Conservation (phyloP, 2,113 vertebrate genomes). For the Chloroceryle aenea region DNA sequence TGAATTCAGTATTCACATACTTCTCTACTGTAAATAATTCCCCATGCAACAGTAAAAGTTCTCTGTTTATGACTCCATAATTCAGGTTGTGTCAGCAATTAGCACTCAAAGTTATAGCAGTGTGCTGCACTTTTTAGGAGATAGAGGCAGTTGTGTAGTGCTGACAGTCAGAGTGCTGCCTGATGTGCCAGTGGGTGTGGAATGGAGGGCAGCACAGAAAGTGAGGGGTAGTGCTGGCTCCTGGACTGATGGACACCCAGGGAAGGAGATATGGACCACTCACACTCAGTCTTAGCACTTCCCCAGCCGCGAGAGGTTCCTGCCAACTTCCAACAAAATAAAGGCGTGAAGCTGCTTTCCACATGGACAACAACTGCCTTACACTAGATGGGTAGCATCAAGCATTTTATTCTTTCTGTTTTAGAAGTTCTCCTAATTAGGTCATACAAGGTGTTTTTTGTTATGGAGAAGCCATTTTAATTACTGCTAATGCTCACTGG, state of each 20-base stretch:
- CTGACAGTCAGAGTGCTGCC: slow-evolving; percentile 1
- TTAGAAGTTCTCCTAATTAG: not conserved
- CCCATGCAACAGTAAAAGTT: slow-evolving; percentile 9
- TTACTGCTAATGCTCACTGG: not conserved
- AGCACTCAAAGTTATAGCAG: not conserved
- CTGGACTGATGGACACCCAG: not conserved
- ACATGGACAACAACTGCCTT: not conserved
- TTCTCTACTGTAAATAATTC: slow-evolving; percentile 53
- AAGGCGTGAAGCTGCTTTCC: not conserved
- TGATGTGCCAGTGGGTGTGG: slow-evolving; percentile 4
- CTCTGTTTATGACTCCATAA: slow-evolving; percentile 34
- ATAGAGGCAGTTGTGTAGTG: not conserved
- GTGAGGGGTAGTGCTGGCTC: slow-evolving; percentile 1
- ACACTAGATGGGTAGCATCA: not conserved
- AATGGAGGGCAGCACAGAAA: not conserved
- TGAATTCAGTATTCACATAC: not conserved
- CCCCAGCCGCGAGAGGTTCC: not conserved
- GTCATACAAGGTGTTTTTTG: not conserved
- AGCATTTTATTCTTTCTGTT: not conserved
- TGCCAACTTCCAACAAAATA: not conserved
- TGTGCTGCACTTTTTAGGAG: not conserved
- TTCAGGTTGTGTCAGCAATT: slow-evolving; percentile 51
- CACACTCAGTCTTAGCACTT: rapidly evolving
- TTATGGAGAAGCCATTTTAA: not conserved
- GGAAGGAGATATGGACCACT: not conserved